phyloP scores from a whole-genome alignment of 1,140 invertebrate genomes.

The Drosophila dunni region DNA sequence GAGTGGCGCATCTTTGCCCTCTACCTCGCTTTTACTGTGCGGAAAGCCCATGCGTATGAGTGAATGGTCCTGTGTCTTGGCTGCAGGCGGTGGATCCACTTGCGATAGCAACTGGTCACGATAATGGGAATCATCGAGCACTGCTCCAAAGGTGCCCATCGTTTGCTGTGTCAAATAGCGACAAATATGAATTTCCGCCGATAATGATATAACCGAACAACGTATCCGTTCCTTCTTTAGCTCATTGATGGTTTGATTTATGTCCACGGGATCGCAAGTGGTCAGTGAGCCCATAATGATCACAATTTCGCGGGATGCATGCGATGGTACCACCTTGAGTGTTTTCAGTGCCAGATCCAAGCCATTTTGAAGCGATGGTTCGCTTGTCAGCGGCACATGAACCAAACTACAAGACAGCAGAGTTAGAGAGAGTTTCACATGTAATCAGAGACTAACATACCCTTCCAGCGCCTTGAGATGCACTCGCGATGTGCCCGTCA shows the following conservation, averaged over 20 bases:
- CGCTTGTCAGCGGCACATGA: conserved; percentile 89
- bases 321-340: conserved; percentile 95
- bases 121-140: conserved; percentile 96
- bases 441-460: conserved; percentile 54
- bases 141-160: conserved; percentile 74
- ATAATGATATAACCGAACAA: conserved; percentile 96
- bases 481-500: conserved; percentile 94
- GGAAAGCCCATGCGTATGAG: conserved; percentile 98
- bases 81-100: conserved; percentile 94
- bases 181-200: conserved; percentile 97
- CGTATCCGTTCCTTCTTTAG: conserved; percentile 91
- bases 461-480: conserved; percentile 89
- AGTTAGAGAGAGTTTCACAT: background rate
- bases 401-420: conserved; percentile 84
- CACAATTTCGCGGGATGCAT: conserved; percentile 97
- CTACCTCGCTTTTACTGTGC: conserved; percentile 86
- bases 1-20: conserved; percentile 88
- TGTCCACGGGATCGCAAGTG: conserved; percentile 98
- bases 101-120: conserved; percentile 91
- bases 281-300: conserved; percentile 97
- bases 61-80: conserved; percentile 91
- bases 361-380: conserved; percentile 97
- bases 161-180: conserved; percentile 93
- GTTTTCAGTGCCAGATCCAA: conserved; percentile 94
- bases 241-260: conserved; percentile 91